Evolutionary conservation across 2,888 invertebrate species (phyloP), one percentile per base, ranked within the genome.

Genomic region (Anagyrus pseudococci): DNA sequence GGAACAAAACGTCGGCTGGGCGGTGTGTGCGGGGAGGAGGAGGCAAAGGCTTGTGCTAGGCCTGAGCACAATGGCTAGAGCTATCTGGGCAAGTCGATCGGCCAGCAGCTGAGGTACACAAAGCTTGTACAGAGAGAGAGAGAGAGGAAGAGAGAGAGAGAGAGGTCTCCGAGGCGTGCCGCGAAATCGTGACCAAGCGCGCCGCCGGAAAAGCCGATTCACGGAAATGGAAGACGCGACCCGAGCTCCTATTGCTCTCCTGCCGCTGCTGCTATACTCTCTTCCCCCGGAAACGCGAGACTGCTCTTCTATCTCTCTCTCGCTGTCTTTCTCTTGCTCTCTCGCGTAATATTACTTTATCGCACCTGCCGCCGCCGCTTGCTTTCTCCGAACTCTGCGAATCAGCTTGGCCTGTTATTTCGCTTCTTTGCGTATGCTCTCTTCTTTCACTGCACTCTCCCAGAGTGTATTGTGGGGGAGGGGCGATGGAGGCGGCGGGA

Each of bases 111-210:
- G n/a, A n/a, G n/a, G n/a, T n/a, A n/a, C n/a, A 52, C 56, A 61
- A 56, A 46, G 37, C 37, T 56, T 20, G n/a, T 15, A 13, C 46
- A 15, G 37, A 43, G 10, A 19, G 10, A 41, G 43, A 50, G 48
- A 8, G 2, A 17, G 23, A 48, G 48, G 41, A 7, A 49, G 22
- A 26, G 15, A 49, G 40, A 58, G 17, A 48, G 15, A 17, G 23
- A 33, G 17, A n/a, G 3, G 20, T 17, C 1, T 33, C 20, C 13
- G 22, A 46, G 50, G 33, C 50, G 71, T 67, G 70, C 68, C 62
- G 68, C 68, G 71, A 71, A 76, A 74, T 77, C 78, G 78, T 78
- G 78, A 76, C 76, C 75, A 77, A 79, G 78, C 76, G 74, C 71
- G 67, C 71, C 17, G 19, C 25, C 41, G 56, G 56, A 57, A 57